These are phyloP conservation scores for Anisognathus igniventris DNA, from an alignment of 2,797 vertebrate species.

Conservation along the genomic window DNA sequence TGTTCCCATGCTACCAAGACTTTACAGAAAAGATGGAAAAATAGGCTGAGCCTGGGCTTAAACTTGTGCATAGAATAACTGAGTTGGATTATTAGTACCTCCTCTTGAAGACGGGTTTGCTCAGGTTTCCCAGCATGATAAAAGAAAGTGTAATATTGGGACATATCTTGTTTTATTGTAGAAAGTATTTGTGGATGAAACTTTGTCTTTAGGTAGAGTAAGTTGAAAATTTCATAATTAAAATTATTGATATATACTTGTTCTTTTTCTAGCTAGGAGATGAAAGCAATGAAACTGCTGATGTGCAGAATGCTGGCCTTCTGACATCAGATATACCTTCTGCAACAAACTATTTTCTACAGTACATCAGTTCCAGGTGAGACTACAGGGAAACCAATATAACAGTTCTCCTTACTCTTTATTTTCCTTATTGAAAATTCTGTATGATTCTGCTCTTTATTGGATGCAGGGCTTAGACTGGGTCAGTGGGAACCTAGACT, in stretches of 20 bases:
- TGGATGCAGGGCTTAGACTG: not conserved
- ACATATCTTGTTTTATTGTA: not conserved
- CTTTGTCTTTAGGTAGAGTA: not conserved
- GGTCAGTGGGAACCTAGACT: not conserved
- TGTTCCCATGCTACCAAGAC: not conserved
- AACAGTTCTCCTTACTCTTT: not conserved
- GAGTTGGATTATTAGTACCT: not conserved
- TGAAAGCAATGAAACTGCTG: slow-evolving; percentile 77
- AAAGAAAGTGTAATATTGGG: not conserved
- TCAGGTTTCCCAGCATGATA: not conserved
- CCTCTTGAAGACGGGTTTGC: not conserved
- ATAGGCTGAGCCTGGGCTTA: not conserved
- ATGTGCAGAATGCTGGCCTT: slow-evolving; percentile 74
- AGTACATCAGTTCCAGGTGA: slow-evolving; percentile 96
- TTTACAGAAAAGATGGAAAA: not conserved
- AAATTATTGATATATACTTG: not conserved
- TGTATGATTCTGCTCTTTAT: not conserved
- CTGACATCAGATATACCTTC: slow-evolving; percentile 77
- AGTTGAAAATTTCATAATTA: not conserved
- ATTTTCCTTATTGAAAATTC: not conserved
- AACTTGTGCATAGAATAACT: not conserved
- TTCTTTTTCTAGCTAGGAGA: slow-evolving; percentile 75
- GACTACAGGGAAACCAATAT: not conserved
- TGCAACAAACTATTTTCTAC: slow-evolving; percentile 96
- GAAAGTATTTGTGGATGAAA: not conserved